Conservation (phyloP, 1,140 invertebrate genomes). For the Drosophila takahashii region DNA sequence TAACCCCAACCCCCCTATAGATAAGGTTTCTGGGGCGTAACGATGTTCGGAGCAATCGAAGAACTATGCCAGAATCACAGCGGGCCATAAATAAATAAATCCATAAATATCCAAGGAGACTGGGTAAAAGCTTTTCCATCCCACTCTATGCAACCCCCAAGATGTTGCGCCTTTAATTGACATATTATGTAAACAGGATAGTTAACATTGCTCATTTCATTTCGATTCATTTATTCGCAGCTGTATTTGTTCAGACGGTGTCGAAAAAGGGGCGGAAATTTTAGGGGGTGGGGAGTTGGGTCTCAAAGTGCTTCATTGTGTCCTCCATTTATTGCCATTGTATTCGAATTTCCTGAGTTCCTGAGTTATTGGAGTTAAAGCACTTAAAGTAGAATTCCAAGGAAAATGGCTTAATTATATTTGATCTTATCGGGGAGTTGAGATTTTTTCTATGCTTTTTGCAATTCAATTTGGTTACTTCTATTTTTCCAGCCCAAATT, state of each 20-base stretch:
- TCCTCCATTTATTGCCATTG: conserved; percentile 11
- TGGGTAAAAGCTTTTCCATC: conserved; percentile 37
- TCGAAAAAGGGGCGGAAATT: conserved; percentile 10
- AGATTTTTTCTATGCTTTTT: neutral
- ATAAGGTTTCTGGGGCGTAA: conserved; percentile 17
- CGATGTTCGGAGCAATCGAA: neutral
- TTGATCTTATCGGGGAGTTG: neutral
- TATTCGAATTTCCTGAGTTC: conserved; percentile 10
- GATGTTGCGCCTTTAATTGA: conserved; percentile 61
- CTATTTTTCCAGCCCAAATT: neutral
- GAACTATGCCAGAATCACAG: conserved; percentile 43
- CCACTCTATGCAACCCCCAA: conserved; percentile 1
- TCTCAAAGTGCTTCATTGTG: conserved; percentile 14
- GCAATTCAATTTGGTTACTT: conserved; percentile 30
- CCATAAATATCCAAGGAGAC: neutral
- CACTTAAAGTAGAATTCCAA: neutral
- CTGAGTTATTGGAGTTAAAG: too few species aligned
- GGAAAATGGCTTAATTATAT: neutral
- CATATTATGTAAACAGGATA: conserved; percentile 79
- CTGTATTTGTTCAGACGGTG: conserved; percentile 31
- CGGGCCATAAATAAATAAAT: conserved; percentile 35
- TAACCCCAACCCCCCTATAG: conserved; percentile 6
- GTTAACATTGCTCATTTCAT: conserved; percentile 64
- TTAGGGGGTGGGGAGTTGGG: neutral
- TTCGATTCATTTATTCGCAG: conserved; percentile 24